A percentile compares a stretch with the other conserved stretches of the same genome.
phyloP scores from a whole-genome alignment of 2,888 invertebrate genomes.

The Dinocampus coccinellae region DNA sequence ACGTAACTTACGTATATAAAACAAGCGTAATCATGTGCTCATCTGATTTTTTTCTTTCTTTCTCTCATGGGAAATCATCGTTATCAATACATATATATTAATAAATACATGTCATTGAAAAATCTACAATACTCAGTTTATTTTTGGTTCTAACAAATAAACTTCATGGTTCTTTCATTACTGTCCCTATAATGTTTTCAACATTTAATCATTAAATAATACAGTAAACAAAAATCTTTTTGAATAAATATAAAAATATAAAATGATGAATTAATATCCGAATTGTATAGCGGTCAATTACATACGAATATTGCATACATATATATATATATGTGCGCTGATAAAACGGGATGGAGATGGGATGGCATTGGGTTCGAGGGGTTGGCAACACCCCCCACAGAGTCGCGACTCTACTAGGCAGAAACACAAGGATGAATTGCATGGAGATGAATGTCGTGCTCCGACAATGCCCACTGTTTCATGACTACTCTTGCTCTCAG shows the following conservation, averaged over 20 bases:
- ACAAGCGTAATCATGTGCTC: background rate
- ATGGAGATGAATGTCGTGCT: constrained; percentile 56
- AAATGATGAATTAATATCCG: background rate
- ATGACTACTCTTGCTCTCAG: constrained; percentile 38
- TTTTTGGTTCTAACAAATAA: background rate
- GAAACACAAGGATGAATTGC: constrained; percentile 46
- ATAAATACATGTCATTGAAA: background rate
- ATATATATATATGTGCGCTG: background rate
- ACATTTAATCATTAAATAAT: background rate
- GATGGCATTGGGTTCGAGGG: constrained; percentile 21
- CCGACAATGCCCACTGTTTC: constrained; percentile 56
- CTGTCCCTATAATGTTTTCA: background rate
- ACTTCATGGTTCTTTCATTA: background rate
- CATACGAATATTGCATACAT: background rate
- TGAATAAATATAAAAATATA: background rate
- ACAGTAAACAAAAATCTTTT: background rate
- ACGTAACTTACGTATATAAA: background rate
- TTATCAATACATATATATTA: background rate
- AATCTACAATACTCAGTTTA: background rate
- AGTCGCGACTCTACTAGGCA: constrained; percentile 37
- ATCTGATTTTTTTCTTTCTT: background rate
- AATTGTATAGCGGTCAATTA: background rate
- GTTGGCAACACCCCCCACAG: constrained; percentile 48
- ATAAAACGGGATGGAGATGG: background rate
- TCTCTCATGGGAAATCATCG: constrained; percentile 8